Percentiles rank a stretch among this genome's conserved stretches.
phyloP scores from a whole-genome alignment of 2,888 invertebrate genomes.

The Lepeophtheirus nordmannii region DNA sequence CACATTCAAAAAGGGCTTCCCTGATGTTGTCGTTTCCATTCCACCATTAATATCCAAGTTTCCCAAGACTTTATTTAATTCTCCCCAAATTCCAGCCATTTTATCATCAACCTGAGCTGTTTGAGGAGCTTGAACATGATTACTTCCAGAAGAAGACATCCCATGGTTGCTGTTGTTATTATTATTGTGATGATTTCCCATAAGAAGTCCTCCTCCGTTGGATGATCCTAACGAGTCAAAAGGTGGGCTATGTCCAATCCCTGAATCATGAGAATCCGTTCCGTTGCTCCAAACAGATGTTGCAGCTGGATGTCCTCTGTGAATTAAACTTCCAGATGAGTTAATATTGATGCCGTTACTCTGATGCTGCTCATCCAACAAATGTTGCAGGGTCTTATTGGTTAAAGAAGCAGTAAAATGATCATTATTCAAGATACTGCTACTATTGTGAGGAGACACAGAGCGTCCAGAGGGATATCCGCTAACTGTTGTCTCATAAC shows the following conservation, averaged over 20 bases:
- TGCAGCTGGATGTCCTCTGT: neutral
- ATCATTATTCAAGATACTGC: neutral
- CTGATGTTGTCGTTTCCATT: neutral
- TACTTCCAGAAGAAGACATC: neutral
- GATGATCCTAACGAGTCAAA: slow-evolving; percentile 13
- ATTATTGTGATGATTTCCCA: neutral
- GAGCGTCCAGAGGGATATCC: slow-evolving; percentile 27
- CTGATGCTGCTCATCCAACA: neutral
- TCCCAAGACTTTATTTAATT: slow-evolving; percentile 21
- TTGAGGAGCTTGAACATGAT: no score
- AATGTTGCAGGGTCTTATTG: slow-evolving; percentile 4
- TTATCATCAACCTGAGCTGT: neutral
- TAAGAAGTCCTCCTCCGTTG: neutral
- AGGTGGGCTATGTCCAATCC: slow-evolving; percentile 23
- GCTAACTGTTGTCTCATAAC: neutral
- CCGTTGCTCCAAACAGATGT: slow-evolving; percentile 13
- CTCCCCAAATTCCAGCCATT: slow-evolving; percentile 21
- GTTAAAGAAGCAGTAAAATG: slow-evolving; percentile 2
- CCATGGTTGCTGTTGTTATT: neutral
- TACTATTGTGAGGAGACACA: neutral
- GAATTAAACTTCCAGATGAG: neutral
- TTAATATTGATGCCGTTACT: neutral
- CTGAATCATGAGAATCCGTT: slow-evolving; percentile 24
- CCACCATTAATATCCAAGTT: slow-evolving; percentile 18
- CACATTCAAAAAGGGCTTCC: neutral